Evolutionary conservation across 2,888 invertebrate species (phyloP), one percentile per base, ranked within the genome.

Genomic region (Alitta virens): DNA sequence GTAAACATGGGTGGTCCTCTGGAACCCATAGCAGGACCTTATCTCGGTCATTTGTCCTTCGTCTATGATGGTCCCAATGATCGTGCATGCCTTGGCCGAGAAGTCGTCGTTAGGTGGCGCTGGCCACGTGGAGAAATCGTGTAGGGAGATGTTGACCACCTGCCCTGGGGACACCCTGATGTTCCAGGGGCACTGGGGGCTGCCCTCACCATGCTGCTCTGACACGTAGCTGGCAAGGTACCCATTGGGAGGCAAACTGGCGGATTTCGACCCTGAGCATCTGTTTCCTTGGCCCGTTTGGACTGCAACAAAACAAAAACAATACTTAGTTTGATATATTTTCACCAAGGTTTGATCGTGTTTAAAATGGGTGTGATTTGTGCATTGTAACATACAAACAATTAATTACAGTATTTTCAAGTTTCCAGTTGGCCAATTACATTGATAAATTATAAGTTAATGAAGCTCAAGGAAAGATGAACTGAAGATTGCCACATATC

Each of bases 91-190:
- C 9, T 57, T 43, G 18, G 57, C 42, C 3, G 43, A 18, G 2
- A 26, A 23, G 18, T 50, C 57, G 24, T 57, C 50, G 40, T 49
- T 57, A 7, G 18, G 18, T 21, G 46, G 46, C 7, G 21, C n/a
- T 46, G 46, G 46, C 57, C 57, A 57, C 2, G 57, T 57, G 12
- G 43, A 57, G 57, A 57, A 57, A 49, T 57, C 57, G 49, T 24
- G 49, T 12, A 57, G 33, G 40, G 49, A 49, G 21, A 57, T n/a
- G 50, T 57, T 57, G 50, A 57, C 49, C 9, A 26, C 23, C 49
- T 57, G 57, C 2, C 57, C 57, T 46, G 49, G 49, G 26, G 50
- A 42, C 21, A 57, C 57, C 18, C 23, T 25, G 2, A 57, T 1
- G 25, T 49, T 42, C 57, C 57, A 57, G 46, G 57, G 57, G 50